Base-by-base conservation (phyloP, 2,797 vertebrate genomes). In the Scolopax rusticola region DNA sequence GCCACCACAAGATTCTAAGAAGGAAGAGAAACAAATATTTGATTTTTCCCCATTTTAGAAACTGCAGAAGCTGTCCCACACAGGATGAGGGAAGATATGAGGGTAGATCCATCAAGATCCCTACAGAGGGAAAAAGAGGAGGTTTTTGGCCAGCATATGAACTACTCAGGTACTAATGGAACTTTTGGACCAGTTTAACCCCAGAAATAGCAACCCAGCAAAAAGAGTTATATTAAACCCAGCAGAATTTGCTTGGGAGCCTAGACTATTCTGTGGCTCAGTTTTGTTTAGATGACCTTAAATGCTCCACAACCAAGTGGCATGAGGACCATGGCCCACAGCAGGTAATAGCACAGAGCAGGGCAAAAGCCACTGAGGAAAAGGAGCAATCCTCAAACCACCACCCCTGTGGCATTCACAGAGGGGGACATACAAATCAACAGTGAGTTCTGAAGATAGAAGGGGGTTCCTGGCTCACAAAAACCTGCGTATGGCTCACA, bases 1-100 rank as follows among this genome's bases (percentile, higher is more conserved):
- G 99, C 99, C 17, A 99, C 99, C 65, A 99, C 99, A 1, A 99
- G 98, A 97, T 99, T 99, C 99, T 99, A 94, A 40, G 75, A 83
- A 27, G 12, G 59, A 40, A 45, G 23, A 76, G 38, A 86, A 93
- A 64, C 36, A 56, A 23, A 2, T 5, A 33, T 81, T 43, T 45
- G 8, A 67, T 57, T 89, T 28, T 45, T 71, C 33, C 33, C 33
- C 69, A 17, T 61, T 65, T 40, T 15, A 82, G 13, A 73, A 86
- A 50, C 32, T 36, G 30, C 15, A 84, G 50, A 71, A 65, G 16
- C 40, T 84, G 36, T 80, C 36, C 43, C 21, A 38, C 56, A 61
- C 38, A 70, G 38, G 19, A 23, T 3, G 4, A 67, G 19, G 32
- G 32, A 86, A 65, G 40, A 56, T 21, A 45, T 0, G 7, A 67